Evolutionary conservation across 1,140 invertebrate genomes (phyloP).

Genomic region (Drosophila orosa): DNA sequence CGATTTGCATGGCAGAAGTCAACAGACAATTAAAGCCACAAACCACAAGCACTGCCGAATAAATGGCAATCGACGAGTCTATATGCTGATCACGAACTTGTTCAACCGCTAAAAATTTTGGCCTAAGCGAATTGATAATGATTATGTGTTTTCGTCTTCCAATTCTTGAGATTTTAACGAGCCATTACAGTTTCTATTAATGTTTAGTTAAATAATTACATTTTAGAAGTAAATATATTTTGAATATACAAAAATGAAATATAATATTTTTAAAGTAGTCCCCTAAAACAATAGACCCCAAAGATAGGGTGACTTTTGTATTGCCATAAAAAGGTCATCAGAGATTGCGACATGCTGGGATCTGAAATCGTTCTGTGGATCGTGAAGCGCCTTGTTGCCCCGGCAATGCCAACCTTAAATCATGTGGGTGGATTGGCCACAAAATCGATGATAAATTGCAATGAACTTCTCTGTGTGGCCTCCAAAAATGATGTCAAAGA

Average conservation of each 20-base stretch:
- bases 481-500: slow-evolving; percentile 62
- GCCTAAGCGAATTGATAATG: background rate
- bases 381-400: slow-evolving; percentile 19
- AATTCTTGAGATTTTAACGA: background rate
- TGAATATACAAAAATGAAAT: background rate
- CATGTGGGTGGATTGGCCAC: slow-evolving; percentile 51
- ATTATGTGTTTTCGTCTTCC: background rate
- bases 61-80: slow-evolving; percentile 46
- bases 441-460: slow-evolving; percentile 67
- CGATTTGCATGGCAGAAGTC: slow-evolving; percentile 61
- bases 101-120: slow-evolving; percentile 14
- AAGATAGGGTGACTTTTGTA: slow-evolving; percentile 1
- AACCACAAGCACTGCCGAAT: slow-evolving; percentile 24
- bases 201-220: background rate
- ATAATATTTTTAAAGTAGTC: background rate
- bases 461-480: slow-evolving; percentile 68
- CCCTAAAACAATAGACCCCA: background rate
- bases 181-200: background rate
- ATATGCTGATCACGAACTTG: slow-evolving; percentile 48
- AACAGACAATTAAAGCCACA: slow-evolving; percentile 44
- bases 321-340: slow-evolving; percentile 12
- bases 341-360: slow-evolving; percentile 43
- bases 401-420: slow-evolving; percentile 41
- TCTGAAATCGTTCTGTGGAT: slow-evolving; percentile 27
- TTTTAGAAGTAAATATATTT: background rate